Evolutionary conservation across 35 echinoderm and acorn worm species (phyloP), one percentile per base, ranked within the genome.

Genomic region (Lytechinus pictus): DNA sequence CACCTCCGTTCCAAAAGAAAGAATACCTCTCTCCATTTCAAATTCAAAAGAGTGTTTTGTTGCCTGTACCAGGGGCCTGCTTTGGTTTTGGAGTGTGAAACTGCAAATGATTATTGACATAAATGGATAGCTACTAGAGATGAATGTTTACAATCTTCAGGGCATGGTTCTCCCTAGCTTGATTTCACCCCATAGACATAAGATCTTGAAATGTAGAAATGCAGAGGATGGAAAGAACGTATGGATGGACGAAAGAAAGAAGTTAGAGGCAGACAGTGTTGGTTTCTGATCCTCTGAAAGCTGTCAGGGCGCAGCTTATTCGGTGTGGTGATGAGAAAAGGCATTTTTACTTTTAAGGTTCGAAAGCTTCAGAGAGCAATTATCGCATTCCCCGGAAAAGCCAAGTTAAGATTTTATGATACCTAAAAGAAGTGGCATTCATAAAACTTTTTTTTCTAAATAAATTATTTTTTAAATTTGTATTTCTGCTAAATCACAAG

Each of bases 101-200:
- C 66, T 79, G 66, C 66, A 79, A 79, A 79, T 79, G 66, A 79
- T 79, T 79, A 79, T 79, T 79, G 66, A 79, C 66, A 79, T 79
- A 79, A 79, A 79, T 79, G 66, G 66, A 79, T 79, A 24, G 66
- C 14, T 79, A 79, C 66, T 79, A 79, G 66, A 19, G 66, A 24
- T 79, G 66, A 79, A 79, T 79, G 66, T 79, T 79, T 79, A 79
- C 66, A n/a, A 24, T 79, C 66, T 79, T 19, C n/a, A 79, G 66
- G 66, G 66, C 66, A 79, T 79, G 66, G 19, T 79, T 79, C 66
- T 79, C 66, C 33, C 19, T 79, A 79, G 66, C 7, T 79, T 79
- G 66, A 79, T 79, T 79, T 79, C 66, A 79, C 66, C 66, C 66
- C 21, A 79, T 5, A 16, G 66, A 79, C 66, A 79, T 13, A 44